These are phyloP conservation scores for Sebastes kiyomatsui DNA, from an alignment of 2,797 vertebrate species.

Conservation along the genomic window DNA sequence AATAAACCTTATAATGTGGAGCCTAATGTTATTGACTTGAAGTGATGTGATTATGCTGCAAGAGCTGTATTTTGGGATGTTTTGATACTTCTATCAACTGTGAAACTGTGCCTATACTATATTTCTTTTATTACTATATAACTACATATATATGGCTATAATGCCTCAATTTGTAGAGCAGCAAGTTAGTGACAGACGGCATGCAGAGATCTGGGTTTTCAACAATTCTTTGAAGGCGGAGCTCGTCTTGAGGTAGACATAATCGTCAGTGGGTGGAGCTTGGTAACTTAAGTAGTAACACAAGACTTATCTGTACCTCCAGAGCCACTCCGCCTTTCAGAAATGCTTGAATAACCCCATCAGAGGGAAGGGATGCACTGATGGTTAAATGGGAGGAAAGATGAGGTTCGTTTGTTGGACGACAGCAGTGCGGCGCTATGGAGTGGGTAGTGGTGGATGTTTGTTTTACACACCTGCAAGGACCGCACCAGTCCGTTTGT, in stretches of 20 bases:
- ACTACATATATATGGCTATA: not conserved
- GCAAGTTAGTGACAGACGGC: constrained; percentile 63
- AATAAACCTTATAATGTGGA: not conserved
- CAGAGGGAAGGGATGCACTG: constrained; percentile 39
- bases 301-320: not conserved
- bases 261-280: not conserved
- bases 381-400: not conserved
- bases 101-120: not conserved
- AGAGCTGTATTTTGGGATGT: not conserved
- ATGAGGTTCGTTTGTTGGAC: not conserved
- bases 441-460: constrained; percentile 49
- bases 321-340: constrained; percentile 19
- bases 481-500: constrained; percentile 99
- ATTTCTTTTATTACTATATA: not conserved
- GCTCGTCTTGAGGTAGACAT: constrained; percentile 15
- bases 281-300: not conserved
- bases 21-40: not conserved
- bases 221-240: constrained; percentile 13
- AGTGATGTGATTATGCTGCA: not conserved
- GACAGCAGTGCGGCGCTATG: not conserved
- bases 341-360: not conserved
- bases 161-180: not conserved
- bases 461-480: constrained; percentile 97
- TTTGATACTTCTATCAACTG: not conserved
- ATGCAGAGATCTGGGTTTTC: constrained; percentile 52